Percentiles rank a stretch among this genome's conserved stretches.
Evolutionary conservation across 2,888 invertebrate species (phyloP).

Genomic region (Xylocampa areola): DNA sequence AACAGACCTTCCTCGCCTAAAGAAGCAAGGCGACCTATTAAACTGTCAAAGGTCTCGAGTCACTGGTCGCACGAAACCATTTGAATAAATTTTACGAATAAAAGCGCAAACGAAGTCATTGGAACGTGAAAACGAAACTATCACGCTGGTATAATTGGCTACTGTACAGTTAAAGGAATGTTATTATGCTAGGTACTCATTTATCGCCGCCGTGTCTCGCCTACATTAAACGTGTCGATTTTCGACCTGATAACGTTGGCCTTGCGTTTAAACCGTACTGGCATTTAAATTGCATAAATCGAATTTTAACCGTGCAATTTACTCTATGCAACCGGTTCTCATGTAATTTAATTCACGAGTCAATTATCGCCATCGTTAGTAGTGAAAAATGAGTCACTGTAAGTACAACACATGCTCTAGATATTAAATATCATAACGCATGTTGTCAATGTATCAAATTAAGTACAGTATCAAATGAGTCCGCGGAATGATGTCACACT

Average conservation of each 20-base stretch:
- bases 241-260: slow-evolving; percentile 83
- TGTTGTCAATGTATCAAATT: slow-evolving; percentile 60
- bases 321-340: slow-evolving; percentile 79
- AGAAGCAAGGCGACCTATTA: slow-evolving; percentile 69
- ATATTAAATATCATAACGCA: slow-evolving; percentile 67
- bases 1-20: slow-evolving; percentile 62
- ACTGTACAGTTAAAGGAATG: slow-evolving; percentile 81
- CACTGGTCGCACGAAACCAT: slow-evolving; percentile 71
- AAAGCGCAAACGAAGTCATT: slow-evolving; percentile 77
- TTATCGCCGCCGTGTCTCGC: slow-evolving; percentile 78
- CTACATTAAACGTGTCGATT: slow-evolving; percentile 86
- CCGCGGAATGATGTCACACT: slow-evolving; percentile 63
- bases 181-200: slow-evolving; percentile 77
- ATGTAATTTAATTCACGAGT: slow-evolving; percentile 76
- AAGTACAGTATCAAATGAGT: slow-evolving; percentile 50
- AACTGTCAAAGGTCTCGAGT: slow-evolving; percentile 68
- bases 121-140: slow-evolving; percentile 86
- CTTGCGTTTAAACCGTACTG: slow-evolving; percentile 81
- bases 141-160: slow-evolving; percentile 83
- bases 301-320: slow-evolving; percentile 79
- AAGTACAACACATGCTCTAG: slow-evolving; percentile 63
- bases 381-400: slow-evolving; percentile 74
- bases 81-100: slow-evolving; percentile 77
- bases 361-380: slow-evolving; percentile 70
- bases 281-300: slow-evolving; percentile 84